These are phyloP conservation scores for Phaonia tiefii DNA, from an alignment of 2,888 invertebrate genomes.

Conservation along the genomic window DNA sequence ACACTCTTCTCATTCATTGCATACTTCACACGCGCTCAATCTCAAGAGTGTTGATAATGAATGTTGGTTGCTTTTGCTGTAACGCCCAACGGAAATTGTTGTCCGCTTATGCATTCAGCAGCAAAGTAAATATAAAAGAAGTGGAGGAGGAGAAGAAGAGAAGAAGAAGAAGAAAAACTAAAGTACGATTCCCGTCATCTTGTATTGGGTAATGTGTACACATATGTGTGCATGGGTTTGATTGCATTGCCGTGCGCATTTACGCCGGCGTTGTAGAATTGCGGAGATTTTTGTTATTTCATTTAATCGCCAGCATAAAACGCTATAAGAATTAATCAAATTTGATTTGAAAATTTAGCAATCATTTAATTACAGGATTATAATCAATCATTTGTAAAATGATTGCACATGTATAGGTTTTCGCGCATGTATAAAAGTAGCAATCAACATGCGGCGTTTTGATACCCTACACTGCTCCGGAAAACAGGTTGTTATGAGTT, in stretches of 20 bases:
- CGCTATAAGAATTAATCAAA: conserved; percentile 29
- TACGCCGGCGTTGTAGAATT: background rate
- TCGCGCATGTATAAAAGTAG: no score
- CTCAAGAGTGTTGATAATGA: conserved; percentile 49
- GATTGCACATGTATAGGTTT: no score
- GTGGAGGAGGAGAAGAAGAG: conserved; percentile 8
- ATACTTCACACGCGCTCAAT: background rate
- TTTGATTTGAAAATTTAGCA: conserved; percentile 49
- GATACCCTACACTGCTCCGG: no score
- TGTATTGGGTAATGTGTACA: conserved; percentile 13
- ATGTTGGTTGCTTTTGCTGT: conserved; percentile 51
- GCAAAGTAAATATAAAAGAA: conserved; percentile 1
- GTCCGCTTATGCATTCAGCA: background rate
- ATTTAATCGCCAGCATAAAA: conserved; percentile 28
- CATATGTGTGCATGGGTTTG: background rate
- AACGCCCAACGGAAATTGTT: conserved; percentile 65
- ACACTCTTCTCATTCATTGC: background rate
- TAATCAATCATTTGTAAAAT: conserved; percentile 56
- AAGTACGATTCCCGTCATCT: conserved; percentile 23
- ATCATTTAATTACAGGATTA: conserved; percentile 57
- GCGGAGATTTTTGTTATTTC: conserved; percentile 6
- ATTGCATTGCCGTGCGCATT: background rate
- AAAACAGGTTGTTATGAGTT: no score
- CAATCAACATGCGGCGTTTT: no score
- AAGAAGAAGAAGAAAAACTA: background rate